Conservation (phyloP, 2,797 vertebrate genomes). For the Anguilla megastoma region DNA sequence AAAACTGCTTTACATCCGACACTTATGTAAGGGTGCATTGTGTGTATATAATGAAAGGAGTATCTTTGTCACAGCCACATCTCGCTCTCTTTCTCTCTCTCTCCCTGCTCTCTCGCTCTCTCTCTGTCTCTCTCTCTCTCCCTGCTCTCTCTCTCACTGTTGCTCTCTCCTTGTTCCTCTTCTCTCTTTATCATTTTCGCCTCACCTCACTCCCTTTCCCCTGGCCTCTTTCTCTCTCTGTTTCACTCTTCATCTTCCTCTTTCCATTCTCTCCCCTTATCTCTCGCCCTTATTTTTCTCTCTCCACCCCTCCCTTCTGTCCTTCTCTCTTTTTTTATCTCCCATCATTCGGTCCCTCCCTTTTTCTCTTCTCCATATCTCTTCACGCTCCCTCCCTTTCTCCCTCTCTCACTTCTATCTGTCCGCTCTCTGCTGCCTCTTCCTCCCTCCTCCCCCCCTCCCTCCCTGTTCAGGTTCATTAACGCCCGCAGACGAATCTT, state of each 20-base stretch:
- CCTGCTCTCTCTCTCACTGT: not conserved
- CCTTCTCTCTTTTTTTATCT: not conserved
- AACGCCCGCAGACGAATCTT: constrained; percentile 95
- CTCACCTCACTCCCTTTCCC: not conserved
- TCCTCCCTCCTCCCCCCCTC: not conserved
- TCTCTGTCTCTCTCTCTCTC: not conserved
- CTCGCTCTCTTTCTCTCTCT: not conserved
- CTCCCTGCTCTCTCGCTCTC: not conserved
- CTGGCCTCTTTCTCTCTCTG: not conserved
- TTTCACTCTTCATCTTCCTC: not conserved
- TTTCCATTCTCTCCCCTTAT: not conserved
- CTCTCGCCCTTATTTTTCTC: not conserved
- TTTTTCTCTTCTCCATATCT: not conserved
- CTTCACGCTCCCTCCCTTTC: not conserved
- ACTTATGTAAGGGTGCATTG: not conserved
- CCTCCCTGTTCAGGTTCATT: constrained; percentile 82
- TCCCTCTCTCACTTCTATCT: not conserved
- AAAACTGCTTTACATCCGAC: not conserved
- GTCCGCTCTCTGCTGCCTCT: not conserved
- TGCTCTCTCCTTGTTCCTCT: not conserved
- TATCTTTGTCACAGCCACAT: not conserved
- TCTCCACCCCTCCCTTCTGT: not conserved
- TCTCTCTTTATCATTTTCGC: not conserved
- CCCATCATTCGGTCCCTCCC: not conserved
- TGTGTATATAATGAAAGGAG: not conserved